Conservation (phyloP, 2,113 vertebrate genomes). For the Antechinus stuartii region DNA sequence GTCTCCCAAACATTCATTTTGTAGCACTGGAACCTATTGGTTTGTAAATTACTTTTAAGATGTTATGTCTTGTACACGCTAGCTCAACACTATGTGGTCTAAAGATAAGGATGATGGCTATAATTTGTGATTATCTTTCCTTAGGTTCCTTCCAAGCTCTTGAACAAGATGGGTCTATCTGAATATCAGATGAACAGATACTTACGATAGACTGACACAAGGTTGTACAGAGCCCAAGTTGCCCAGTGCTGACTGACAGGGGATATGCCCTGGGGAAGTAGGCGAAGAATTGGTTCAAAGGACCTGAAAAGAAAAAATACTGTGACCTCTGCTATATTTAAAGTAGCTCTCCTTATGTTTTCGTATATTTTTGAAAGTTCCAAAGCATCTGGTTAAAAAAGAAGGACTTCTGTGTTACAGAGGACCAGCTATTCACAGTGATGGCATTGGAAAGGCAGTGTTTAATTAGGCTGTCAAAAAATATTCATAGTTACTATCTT, state of each 20-base stretch:
- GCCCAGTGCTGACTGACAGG: slow-evolving; percentile 99
- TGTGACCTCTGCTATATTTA: slow-evolving; percentile 29
- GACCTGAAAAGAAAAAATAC: slow-evolving; percentile 87
- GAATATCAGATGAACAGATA: slow-evolving; percentile 52
- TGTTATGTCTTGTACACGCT: background rate
- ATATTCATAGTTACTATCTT: background rate
- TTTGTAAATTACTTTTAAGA: background rate
- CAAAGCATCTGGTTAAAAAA: background rate
- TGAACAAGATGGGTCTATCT: background rate
- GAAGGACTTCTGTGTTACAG: background rate
- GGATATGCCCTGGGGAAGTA: slow-evolving; percentile 94
- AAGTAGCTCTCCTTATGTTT: slow-evolving; percentile 4
- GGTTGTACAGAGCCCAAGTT: slow-evolving; percentile 98
- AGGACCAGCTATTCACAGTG: background rate
- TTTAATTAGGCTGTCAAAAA: background rate
- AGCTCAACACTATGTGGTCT: background rate
- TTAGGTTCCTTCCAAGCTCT: background rate
- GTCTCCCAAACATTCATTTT: background rate
- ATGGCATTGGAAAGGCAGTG: background rate
- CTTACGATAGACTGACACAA: slow-evolving; percentile 99
- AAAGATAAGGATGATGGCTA: background rate
- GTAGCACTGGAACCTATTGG: background rate
- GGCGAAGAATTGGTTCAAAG: slow-evolving; percentile 98
- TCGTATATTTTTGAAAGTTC: background rate
- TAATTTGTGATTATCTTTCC: background rate